phyloP scores from a whole-genome alignment of 2,888 invertebrate genomes.

The Noctua comes region DNA sequence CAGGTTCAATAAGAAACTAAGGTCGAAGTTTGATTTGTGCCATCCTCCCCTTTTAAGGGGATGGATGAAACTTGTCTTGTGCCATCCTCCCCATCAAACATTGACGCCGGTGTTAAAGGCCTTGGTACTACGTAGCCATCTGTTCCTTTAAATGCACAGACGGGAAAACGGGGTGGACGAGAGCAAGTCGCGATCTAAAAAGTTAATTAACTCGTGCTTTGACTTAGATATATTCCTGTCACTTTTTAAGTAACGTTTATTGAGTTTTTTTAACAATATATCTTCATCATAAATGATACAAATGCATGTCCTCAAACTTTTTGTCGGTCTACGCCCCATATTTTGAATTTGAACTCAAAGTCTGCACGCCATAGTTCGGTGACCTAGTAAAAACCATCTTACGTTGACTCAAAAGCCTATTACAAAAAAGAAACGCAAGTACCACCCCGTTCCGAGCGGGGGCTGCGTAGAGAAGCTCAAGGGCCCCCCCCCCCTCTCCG shows the following conservation, averaged over 20 bases:
- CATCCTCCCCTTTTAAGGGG: background rate
- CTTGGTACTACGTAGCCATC: background rate
- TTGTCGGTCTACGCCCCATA: background rate
- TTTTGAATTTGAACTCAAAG: background rate
- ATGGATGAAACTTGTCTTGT: background rate
- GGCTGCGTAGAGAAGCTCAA: no score
- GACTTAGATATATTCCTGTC: background rate
- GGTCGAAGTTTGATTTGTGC: background rate
- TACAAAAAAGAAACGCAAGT: background rate
- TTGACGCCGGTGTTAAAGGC: background rate
- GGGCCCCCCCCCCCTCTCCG: background rate
- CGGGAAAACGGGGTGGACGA: background rate
- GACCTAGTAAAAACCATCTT: background rate
- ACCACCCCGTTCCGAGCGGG: background rate
- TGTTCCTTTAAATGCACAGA: background rate
- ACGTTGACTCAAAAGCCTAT: background rate
- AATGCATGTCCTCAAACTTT: background rate
- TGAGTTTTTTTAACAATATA: background rate
- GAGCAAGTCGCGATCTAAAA: background rate
- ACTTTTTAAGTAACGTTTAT: background rate
- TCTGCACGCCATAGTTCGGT: constrained; percentile 13
- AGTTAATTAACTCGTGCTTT: background rate
- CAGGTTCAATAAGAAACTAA: background rate
- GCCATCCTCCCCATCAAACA: background rate
- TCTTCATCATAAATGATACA: background rate